A percentile compares a stretch with the other conserved stretches of the same genome.
These are phyloP conservation scores for Oreochromis aureus DNA, from an alignment of 2,113 vertebrate species.

Conservation along the genomic window DNA sequence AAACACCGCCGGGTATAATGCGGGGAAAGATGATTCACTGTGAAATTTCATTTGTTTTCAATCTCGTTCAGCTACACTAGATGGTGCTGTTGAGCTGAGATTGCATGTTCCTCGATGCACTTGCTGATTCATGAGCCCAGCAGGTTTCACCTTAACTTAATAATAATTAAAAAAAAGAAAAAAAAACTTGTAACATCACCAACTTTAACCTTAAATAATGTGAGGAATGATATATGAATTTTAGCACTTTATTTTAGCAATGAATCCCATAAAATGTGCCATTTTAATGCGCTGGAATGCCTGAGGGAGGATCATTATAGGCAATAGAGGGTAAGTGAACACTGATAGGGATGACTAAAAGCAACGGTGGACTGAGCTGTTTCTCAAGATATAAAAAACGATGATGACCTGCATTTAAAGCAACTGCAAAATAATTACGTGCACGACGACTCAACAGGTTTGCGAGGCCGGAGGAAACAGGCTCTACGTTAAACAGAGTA, in stretches of 20 bases:
- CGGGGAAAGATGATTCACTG: neutral
- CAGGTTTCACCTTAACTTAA: neutral
- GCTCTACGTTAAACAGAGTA: neutral
- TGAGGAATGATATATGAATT: conserved; percentile 6
- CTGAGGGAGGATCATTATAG: conserved; percentile 24
- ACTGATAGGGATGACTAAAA: conserved; percentile 15
- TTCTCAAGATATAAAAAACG: conserved; percentile 4
- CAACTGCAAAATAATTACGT: conserved; percentile 5
- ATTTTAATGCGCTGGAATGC: conserved; percentile 17
- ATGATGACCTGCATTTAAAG: conserved; percentile 17
- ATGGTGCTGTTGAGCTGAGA: conserved; percentile 42
- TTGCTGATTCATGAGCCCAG: neutral
- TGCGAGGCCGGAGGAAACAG: neutral
- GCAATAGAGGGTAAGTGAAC: conserved; percentile 32
- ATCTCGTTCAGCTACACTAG: conserved; percentile 25
- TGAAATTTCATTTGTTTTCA: neutral
- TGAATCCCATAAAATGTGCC: conserved; percentile 20
- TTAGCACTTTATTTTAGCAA: conserved; percentile 28
- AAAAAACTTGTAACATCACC: neutral
- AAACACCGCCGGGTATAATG: neutral
- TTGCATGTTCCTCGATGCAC: neutral
- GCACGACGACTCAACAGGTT: neutral
- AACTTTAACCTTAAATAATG: conserved; percentile 33
- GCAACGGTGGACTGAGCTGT: neutral
- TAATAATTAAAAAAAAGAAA: neutral